Percentiles rank a stretch among this genome's conserved stretches.
Evolutionary conservation across 2,888 invertebrate genomes (phyloP).

Genomic region (Hoplodrina blanda): DNA sequence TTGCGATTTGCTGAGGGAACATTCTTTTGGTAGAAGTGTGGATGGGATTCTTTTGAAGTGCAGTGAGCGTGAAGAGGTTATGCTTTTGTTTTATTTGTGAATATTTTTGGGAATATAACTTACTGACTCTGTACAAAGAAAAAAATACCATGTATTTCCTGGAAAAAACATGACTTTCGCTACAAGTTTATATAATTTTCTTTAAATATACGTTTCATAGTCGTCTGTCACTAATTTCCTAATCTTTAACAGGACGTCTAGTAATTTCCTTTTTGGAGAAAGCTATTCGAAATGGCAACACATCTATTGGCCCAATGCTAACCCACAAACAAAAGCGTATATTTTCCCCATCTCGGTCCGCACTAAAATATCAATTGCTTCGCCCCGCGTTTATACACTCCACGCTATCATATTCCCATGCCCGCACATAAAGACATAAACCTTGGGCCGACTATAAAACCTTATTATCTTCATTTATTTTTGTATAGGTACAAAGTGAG

Average conservation of each 20-base stretch:
- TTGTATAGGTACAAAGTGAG: slow-evolving; percentile 78
- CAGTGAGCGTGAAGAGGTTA: neutral
- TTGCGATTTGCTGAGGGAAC: slow-evolving; percentile 59
- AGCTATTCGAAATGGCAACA: neutral
- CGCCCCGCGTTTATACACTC: slow-evolving; percentile 48
- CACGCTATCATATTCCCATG: slow-evolving; percentile 55
- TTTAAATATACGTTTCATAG: neutral
- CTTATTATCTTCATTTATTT: slow-evolving; percentile 78
- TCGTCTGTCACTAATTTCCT: too few relatives aligned
- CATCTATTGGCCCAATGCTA: neutral
- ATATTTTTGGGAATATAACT: neutral
- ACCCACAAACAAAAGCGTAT: neutral
- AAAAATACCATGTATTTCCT: neutral
- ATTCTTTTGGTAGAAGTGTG: slow-evolving; percentile 41
- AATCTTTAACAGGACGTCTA: too few relatives aligned
- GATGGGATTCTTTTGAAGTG: slow-evolving; percentile 39
- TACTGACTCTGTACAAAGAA: neutral
- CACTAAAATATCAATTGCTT: slow-evolving; percentile 50
- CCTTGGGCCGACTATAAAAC: slow-evolving; percentile 73
- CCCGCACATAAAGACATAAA: slow-evolving; percentile 77
- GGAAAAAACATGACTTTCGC: neutral
- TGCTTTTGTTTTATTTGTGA: slow-evolving; percentile 2
- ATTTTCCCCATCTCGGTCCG: slow-evolving; percentile 28
- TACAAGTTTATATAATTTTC: neutral
- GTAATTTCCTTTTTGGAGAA: neutral